phyloP scores from a whole-genome alignment of 2,888 invertebrate species.

The Lathronympha strigana region DNA sequence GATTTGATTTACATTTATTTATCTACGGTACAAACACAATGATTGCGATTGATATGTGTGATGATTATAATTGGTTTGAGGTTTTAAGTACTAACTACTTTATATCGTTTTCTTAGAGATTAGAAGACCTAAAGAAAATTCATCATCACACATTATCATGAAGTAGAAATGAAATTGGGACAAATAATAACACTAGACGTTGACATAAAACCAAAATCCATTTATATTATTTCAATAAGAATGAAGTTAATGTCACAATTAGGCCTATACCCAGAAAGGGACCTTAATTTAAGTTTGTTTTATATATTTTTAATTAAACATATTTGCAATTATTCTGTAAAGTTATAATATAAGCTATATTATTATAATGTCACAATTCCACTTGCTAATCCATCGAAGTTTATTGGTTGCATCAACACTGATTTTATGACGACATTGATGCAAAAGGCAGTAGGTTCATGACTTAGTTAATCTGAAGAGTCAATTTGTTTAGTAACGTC shows the following conservation, averaged over 20 bases:
- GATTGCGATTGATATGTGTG: conserved; percentile 36
- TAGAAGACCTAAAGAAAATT: too few species aligned
- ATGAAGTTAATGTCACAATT: conserved; percentile 30
- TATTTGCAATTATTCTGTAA: too few species aligned
- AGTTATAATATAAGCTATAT: too few species aligned
- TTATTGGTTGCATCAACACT: conserved; percentile 37
- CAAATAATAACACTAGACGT: not conserved
- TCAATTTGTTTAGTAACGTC: conserved; percentile 34
- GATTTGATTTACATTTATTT: conserved; percentile 30
- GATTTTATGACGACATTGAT: conserved; percentile 37
- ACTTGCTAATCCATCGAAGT: conserved; percentile 19
- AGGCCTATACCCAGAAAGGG: too few species aligned
- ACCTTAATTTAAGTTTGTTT: too few species aligned
- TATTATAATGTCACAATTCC: conserved; percentile 34
- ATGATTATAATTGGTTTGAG: too few species aligned
- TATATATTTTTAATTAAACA: too few species aligned
- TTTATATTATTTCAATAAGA: not conserved
- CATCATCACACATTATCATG: conserved; percentile 34
- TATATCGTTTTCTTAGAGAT: too few species aligned
- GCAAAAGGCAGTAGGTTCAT: conserved; percentile 41
- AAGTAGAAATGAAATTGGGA: conserved; percentile 38
- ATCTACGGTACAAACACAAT: conserved; percentile 41
- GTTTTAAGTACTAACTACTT: too few species aligned
- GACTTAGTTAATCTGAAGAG: conserved; percentile 37
- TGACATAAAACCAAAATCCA: not conserved